phyloP scores from a whole-genome alignment of 30 jellyfish, hydroid and myxozoan genomes.

The Phacellophora camtschatica region DNA sequence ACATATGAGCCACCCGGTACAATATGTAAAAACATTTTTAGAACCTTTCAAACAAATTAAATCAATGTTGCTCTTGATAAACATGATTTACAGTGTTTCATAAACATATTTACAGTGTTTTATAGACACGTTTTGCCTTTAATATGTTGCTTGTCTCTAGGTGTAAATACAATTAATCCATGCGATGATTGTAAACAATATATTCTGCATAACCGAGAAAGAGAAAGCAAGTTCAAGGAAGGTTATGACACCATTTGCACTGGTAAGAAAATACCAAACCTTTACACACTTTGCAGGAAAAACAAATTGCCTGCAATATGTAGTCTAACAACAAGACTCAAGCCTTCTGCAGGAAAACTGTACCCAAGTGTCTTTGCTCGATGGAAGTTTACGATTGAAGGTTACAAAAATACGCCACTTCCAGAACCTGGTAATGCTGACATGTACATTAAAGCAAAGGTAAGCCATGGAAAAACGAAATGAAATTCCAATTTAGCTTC shows the following conservation, averaged over 20 bases:
- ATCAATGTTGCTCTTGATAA: too few relatives aligned
- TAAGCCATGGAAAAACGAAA: not conserved
- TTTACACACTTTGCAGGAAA: not conserved
- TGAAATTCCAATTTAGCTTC: not conserved
- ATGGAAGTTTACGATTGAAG: not conserved
- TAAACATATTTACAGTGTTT: too few relatives aligned
- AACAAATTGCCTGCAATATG: not conserved
- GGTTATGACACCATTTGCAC: not conserved
- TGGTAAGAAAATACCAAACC: not conserved
- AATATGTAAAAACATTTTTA: too few relatives aligned
- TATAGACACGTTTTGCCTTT: too few relatives aligned
- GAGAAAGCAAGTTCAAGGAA: not conserved
- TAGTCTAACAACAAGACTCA: not conserved
- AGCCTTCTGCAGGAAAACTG: not conserved
- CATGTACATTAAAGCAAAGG: constrained; percentile 11
- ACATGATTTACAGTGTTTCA: too few relatives aligned
- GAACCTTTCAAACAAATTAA: too few relatives aligned
- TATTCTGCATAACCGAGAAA: not conserved
- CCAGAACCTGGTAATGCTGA: constrained; percentile 11
- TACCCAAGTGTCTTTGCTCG: constrained; percentile 2
- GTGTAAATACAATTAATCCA: not conserved
- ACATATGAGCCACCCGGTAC: too few relatives aligned
- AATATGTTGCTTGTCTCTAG: constrained; percentile 4
- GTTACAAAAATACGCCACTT: not conserved
- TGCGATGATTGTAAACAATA: constrained; percentile 4